Base-by-base conservation (phyloP, 2,888 invertebrate genomes). In the Pandemis cinnamomeana region DNA sequence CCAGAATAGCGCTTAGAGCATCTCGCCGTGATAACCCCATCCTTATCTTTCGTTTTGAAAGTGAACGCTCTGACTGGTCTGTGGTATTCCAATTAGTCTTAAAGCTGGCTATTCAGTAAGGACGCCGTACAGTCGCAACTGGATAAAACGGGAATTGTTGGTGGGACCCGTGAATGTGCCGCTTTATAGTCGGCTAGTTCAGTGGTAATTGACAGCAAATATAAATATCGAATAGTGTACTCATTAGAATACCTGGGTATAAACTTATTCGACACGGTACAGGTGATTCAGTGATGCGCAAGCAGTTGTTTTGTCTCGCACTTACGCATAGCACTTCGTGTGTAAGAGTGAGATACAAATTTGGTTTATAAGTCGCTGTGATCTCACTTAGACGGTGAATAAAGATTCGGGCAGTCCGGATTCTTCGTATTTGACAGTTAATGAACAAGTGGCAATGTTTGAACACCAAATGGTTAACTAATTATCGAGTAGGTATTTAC, bases 1-100 rank as follows among this genome's bases (percentile, higher is more conserved):
- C 7, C 48, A 64, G 64, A 64, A 64, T 64, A 64, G 46, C 13
- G 64, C 64, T 27, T 7, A 36, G 27, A 10, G 36, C 67, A 51
- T 60, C 13, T 62, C 51, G 13, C 13, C 20, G n/a, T 41, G 72
- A 72, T 72, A 72, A 72, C 72, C 72, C n/a, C 46, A 20, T 10
- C 41, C 48, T 63, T 72, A 72, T 72, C 68, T 36, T 8, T 20
- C 55, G 27, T 58, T 68, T 72, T 72, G 64, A 72, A 72, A 69
- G 72, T 72, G 69, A 72, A 72, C 64, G 44, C 55, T 67, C 53
- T 58, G 36, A 27, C 27, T 55, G 44, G 67, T 58, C 67, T 53
- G 15, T 48, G 67, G 53, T 67, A 67, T 67, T 67, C 51, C 41
- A 67, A 53, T 67, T 53, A 67, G n/a, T 42, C 51, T 41, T 67